Evolutionary conservation across 2,797 vertebrate genomes (phyloP).

Genomic region (Neosalanx taihuensis): DNA sequence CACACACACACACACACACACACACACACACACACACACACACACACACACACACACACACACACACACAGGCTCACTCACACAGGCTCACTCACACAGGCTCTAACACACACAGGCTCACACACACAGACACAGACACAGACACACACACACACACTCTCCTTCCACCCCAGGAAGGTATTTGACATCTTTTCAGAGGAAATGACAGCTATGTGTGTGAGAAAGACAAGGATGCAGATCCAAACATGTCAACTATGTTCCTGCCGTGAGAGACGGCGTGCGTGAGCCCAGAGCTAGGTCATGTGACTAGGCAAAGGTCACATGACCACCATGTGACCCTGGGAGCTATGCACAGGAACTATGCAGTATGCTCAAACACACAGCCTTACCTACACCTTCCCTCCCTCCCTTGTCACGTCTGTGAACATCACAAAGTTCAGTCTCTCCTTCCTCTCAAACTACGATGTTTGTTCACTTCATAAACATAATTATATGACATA

Average conservation of each 20-base stretch:
- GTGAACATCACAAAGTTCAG: no score
- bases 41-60: background rate
- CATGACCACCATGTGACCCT: background rate
- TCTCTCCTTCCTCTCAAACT: conserved; percentile 7
- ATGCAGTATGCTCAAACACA: conserved; percentile 43
- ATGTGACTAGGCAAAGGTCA: conserved; percentile 37
- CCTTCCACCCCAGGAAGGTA: background rate
- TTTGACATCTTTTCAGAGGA: background rate
- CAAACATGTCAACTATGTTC: conserved; percentile 32
- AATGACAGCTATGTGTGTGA: conserved; percentile 18
- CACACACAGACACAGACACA: background rate
- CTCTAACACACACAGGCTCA: background rate
- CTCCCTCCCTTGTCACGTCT: no score
- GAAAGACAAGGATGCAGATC: conserved; percentile 24
- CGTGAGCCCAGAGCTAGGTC: conserved; percentile 34
- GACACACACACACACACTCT: no score
- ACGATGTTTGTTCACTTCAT: conserved; percentile 15
- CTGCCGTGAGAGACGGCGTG: conserved; percentile 29
- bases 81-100: background rate
- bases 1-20: background rate
- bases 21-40: background rate
- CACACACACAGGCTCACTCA: background rate
- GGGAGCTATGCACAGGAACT: conserved; percentile 27
- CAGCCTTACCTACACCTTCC: conserved; percentile 24
- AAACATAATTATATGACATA: conserved; percentile 29